Conservation (phyloP, 2,113 vertebrate species). For the Pseudolaguvia tuberculata region DNA sequence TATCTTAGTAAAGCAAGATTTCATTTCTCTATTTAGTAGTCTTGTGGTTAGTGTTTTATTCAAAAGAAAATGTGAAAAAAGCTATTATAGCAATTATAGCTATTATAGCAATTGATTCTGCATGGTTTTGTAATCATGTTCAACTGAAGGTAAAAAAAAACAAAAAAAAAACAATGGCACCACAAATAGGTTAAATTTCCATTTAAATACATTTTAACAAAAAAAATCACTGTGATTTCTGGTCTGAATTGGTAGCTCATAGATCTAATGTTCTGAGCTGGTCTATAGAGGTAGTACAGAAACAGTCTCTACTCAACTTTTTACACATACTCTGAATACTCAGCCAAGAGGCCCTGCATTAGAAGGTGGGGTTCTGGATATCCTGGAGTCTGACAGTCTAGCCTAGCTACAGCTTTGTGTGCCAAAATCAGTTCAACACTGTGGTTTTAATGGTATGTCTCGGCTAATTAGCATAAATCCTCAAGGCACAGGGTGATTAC, state of each 20-base stretch:
- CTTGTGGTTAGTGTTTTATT: not conserved
- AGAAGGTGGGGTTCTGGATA: conserved; percentile 25
- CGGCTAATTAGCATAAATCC: conserved; percentile 21
- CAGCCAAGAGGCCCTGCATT: conserved; percentile 29
- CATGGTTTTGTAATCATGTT: not conserved
- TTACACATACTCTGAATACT: conserved; percentile 19
- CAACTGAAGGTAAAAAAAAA: not conserved
- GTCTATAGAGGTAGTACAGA: conserved; percentile 27
- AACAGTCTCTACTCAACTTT: conserved; percentile 19
- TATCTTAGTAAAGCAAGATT: not conserved
- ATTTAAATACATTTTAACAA: too few relatives aligned
- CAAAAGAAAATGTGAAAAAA: not conserved
- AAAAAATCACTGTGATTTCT: conserved; percentile 54
- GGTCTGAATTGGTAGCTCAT: conserved; percentile 52
- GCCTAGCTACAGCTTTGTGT: conserved; percentile 5
- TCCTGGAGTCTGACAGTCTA: conserved; percentile 41
- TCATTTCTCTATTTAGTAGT: too few relatives aligned
- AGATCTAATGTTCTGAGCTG: conserved; percentile 51
- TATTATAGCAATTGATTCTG: not conserved
- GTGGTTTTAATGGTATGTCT: conserved; percentile 23
- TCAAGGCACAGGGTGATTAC: conserved; percentile 11
- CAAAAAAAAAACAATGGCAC: not conserved
- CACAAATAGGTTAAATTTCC: not conserved
- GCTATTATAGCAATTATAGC: too few relatives aligned
- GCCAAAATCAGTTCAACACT: conserved; percentile 13